Evolutionary conservation across 2,797 vertebrate species (phyloP), one percentile per base, ranked within the genome.

Genomic region (Sebastiscus tertius): DNA sequence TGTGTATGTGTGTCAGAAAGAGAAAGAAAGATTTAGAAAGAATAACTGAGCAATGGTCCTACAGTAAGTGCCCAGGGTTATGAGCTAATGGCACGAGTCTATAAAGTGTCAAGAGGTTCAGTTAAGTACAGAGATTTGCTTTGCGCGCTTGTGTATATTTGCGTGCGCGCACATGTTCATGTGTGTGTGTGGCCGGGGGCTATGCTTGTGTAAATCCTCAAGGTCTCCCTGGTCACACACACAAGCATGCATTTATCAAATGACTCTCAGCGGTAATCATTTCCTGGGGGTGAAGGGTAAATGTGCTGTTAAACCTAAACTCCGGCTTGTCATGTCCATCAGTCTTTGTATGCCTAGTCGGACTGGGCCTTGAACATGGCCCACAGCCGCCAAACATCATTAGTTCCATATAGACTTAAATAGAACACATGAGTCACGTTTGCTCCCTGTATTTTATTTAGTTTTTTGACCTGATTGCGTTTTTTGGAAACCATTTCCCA

Each of bases 281-380:
- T 85, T 88, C 86, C 80, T 64, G 31, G 20, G 76, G 81, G 86
- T 90, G 87, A 90, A 90, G 92, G 88, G 83, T 85, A 90, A 85
- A 81, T 84, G 86, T 88, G 85, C 73, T 81, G 77, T 91, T 87
- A 90, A 85, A 85, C 76, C 87, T 82, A 88, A 88, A 89, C 74
- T 81, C 68, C 13, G 14, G 60, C 66, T 87, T 88, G 87, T 87
- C 82, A 68, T 75, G 67, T 87, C 83, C 84, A 91, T 91, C 82
- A 61, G 76, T 91, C 84, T 91, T 80, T n/a, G 66, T 88, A 76
- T 61, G 61, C 42, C 22, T 10, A 55, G 52, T 74, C 54, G 1
- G 60, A 69, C 60, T 56, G 62, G 83, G 69, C 90, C 85, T 85
- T 93, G 87, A 87, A 79, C 67, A 24, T 71, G 54, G 69, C 75